A percentile compares a stretch with the other conserved stretches of the same genome.
Evolutionary conservation across 2,113 vertebrate genomes (phyloP).

Genomic region (Hassar affinis): DNA sequence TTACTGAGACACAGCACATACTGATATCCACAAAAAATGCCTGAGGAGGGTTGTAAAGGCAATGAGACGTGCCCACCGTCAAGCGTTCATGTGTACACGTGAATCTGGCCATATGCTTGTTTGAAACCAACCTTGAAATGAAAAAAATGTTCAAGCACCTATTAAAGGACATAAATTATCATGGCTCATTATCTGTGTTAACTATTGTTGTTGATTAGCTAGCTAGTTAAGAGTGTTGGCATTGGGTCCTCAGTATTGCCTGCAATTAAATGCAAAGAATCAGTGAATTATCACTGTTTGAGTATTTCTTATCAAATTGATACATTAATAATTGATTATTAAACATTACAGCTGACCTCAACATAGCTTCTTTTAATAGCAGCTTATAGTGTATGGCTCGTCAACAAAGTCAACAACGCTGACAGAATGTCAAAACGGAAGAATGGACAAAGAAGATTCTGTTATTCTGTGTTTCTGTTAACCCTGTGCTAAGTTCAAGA

Average conservation of each 20-base stretch:
- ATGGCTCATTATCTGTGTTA: neutral
- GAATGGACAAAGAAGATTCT: neutral
- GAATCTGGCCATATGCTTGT: neutral
- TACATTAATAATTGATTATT: too few relatives aligned
- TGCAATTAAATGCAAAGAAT: neutral
- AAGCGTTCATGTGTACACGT: too few relatives aligned
- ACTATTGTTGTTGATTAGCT: neutral
- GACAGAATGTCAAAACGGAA: neutral
- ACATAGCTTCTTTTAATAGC: neutral
- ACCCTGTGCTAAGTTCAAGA: neutral
- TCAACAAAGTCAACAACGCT: neutral
- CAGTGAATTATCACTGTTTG: neutral
- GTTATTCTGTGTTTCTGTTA: neutral
- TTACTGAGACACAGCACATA: too few relatives aligned
- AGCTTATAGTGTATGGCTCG: neutral
- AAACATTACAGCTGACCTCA: neutral
- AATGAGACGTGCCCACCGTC: too few relatives aligned
- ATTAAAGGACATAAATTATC: neutral
- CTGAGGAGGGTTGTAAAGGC: too few relatives aligned
- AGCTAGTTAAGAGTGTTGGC: neutral
- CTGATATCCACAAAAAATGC: too few relatives aligned
- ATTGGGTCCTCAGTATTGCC: neutral
- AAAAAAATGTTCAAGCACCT: neutral
- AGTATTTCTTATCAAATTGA: too few relatives aligned
- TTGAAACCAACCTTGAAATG: neutral